A percentile compares a stretch with the other conserved stretches of the same genome.
Evolutionary conservation across 1,140 invertebrate species (phyloP).

Genomic region (Zaprionus gabonicus): DNA sequence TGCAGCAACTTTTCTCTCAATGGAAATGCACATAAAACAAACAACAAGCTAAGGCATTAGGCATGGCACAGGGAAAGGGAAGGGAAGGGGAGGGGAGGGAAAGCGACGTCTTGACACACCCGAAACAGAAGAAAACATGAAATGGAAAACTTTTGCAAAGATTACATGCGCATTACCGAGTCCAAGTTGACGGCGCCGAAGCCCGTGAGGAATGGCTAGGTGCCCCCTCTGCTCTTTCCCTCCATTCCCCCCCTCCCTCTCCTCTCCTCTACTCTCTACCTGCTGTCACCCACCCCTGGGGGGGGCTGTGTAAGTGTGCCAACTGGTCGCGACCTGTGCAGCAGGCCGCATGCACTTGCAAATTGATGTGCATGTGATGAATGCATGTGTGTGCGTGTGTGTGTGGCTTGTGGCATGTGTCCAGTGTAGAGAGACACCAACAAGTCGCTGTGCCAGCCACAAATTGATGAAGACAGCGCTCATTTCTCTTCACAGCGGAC

Average conservation of each 20-base stretch:
- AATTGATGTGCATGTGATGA: conserved; percentile 58
- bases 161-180: conserved; percentile 70
- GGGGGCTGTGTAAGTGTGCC: conserved; percentile 23
- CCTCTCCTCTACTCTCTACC: neutral
- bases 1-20: conserved; percentile 30
- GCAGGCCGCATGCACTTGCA: conserved; percentile 61
- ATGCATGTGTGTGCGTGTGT: neutral
- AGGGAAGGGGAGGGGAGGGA: neutral
- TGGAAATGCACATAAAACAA: conserved; percentile 63
- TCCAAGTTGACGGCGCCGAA: conserved; percentile 29
- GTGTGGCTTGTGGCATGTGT: conserved; percentile 22
- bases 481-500: conserved; percentile 29
- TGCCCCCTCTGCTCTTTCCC: neutral
- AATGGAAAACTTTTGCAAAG: conserved; percentile 61
- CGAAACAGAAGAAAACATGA: conserved; percentile 27
- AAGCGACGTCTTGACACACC: neutral
- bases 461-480: conserved; percentile 32
- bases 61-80: conserved; percentile 36
- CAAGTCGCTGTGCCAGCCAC: conserved; percentile 1
- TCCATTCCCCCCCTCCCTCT: too few species aligned
- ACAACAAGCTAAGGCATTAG: conserved; percentile 57
- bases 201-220: conserved; percentile 48
- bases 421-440: neutral
- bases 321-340: conserved; percentile 49
- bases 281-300: too few species aligned